Conservation (phyloP, 2,888 invertebrate genomes). For the Griposia aprilina region DNA sequence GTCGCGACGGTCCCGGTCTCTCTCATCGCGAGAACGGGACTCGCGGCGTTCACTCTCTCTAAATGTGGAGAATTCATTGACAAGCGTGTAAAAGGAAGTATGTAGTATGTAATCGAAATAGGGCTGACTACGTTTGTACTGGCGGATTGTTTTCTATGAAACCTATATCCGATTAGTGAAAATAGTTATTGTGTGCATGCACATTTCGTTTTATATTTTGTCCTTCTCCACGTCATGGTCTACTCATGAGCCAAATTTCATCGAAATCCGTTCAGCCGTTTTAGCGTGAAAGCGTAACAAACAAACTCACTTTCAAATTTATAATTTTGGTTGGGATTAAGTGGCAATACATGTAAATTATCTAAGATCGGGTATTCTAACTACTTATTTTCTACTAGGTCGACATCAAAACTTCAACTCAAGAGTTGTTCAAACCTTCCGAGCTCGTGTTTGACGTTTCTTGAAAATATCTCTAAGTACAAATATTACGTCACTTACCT, state of each 20-base stretch:
- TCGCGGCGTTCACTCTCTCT: conserved; percentile 62
- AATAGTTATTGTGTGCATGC: neutral
- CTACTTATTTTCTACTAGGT: neutral
- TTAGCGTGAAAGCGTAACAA: too few relatives aligned
- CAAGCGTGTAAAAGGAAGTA: conserved; percentile 12
- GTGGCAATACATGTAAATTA: neutral
- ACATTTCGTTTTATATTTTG: neutral
- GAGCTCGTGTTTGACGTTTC: neutral
- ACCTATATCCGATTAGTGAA: neutral
- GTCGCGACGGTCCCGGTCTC: conserved; percentile 29
- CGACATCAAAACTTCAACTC: neutral
- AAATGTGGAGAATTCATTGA: neutral
- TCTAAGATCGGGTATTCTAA: neutral
- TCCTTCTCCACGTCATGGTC: too few relatives aligned
- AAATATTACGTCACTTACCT: conserved; percentile 60
- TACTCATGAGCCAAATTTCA: too few relatives aligned
- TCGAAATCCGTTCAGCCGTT: too few relatives aligned
- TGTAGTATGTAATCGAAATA: neutral
- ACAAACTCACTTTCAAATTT: neutral
- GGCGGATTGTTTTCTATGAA: neutral
- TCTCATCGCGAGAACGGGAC: conserved; percentile 50
- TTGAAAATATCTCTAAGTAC: neutral
- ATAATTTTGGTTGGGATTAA: neutral
- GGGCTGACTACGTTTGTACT: neutral
- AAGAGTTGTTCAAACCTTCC: neutral